Evolutionary conservation across 1,140 invertebrate genomes (phyloP).

Genomic region (Lordiphosa clarofinis): DNA sequence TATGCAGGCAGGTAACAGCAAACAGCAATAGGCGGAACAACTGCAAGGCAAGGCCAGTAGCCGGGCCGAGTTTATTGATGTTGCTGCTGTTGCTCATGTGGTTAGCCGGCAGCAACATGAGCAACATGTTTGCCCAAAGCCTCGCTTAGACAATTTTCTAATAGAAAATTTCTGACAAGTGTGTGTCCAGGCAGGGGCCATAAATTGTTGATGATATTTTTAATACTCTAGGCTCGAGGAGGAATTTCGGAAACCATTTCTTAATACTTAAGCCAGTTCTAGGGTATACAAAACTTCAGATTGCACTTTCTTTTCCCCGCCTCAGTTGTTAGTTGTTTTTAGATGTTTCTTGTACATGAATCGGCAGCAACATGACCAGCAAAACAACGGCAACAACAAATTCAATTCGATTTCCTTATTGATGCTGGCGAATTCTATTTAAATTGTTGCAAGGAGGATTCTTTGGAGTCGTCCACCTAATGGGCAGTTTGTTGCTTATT

Average conservation of each 20-base stretch:
- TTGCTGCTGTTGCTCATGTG: constrained; percentile 24
- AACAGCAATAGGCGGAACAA: constrained; percentile 44
- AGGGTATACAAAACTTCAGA: constrained; percentile 6
- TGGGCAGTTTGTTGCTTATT: constrained; percentile 40
- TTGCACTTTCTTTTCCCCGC: constrained; percentile 1
- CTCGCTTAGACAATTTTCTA: constrained; percentile 37
- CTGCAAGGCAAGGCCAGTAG: constrained; percentile 39
- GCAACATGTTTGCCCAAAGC: constrained; percentile 38
- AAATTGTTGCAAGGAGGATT: constrained; percentile 47
- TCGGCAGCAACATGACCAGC: constrained; percentile 26
- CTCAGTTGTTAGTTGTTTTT: background rate
- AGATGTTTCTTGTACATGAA: background rate
- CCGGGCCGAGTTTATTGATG: constrained; percentile 24
- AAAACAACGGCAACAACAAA: constrained; percentile 23
- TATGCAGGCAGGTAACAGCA: constrained; percentile 39
- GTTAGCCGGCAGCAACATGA: constrained; percentile 15
- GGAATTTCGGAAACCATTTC: background rate
- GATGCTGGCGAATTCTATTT: constrained; percentile 48
- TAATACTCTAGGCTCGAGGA: constrained; percentile 1
- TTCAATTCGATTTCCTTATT: constrained; percentile 54
- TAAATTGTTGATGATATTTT: background rate
- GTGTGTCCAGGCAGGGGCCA: constrained; percentile 9
- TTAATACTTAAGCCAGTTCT: too few species aligned
- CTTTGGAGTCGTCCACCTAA: constrained; percentile 30
- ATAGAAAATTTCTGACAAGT: constrained; percentile 34